Conservation (phyloP, 2,888 invertebrate genomes). For the Drosophila heteroneura region DNA sequence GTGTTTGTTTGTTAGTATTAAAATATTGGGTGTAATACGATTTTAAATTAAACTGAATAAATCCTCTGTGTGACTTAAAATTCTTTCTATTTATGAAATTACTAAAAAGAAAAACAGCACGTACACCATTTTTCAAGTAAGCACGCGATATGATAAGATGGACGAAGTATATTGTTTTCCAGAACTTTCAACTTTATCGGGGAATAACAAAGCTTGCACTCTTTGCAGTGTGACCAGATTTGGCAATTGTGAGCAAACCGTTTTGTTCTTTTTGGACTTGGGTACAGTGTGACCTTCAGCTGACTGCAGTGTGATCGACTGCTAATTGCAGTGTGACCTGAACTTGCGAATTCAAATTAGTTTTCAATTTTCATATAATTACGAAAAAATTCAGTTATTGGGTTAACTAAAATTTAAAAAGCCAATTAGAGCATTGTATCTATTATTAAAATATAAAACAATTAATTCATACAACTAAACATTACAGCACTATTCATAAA, state of each 20-base stretch:
- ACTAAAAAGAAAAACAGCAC: background rate
- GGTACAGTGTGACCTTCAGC: background rate
- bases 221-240: constrained; percentile 14
- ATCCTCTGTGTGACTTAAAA: constrained; percentile 54
- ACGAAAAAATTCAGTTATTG: background rate
- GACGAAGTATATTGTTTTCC: fast-evolving
- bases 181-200: background rate
- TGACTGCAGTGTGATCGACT: background rate
- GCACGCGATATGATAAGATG: background rate
- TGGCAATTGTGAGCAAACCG: background rate
- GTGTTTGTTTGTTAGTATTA: constrained; percentile 31
- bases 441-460: constrained; percentile 3
- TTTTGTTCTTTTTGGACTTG: background rate
- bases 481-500: constrained; percentile 19
- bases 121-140: background rate
- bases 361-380: background rate
- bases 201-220: background rate
- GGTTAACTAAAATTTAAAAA: background rate
- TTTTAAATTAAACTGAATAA: constrained; percentile 57
- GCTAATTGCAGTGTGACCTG: background rate
- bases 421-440: background rate
- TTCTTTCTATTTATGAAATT: constrained; percentile 21
- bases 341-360: background rate
- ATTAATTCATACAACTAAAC: constrained; percentile 19
- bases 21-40: constrained; percentile 49